phyloP scores from a whole-genome alignment of 2,113 vertebrate species.

The Phyllostomus hastatus region DNA sequence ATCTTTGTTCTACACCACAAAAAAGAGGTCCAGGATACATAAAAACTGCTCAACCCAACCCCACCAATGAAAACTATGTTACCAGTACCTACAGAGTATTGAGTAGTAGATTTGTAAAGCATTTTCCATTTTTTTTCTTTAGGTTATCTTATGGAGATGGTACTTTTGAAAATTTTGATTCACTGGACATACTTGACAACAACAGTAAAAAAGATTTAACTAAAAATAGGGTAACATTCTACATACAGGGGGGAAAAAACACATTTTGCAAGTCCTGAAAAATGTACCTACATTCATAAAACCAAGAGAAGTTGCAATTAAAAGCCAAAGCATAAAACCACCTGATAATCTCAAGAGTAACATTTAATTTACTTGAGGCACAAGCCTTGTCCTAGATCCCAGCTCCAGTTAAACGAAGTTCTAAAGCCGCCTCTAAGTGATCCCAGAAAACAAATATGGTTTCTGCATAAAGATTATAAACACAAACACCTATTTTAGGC shows the following conservation, averaged over 20 bases:
- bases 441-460: background rate
- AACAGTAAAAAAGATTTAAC: background rate
- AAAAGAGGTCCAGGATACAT: background rate
- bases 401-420: background rate
- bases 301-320: conserved; percentile 11
- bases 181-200: background rate
- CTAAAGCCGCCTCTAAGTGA: background rate
- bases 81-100: background rate
- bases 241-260: background rate
- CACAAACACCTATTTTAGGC: background rate
- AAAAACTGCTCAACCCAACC: background rate
- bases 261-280: background rate
- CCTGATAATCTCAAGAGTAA: background rate
- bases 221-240: background rate
- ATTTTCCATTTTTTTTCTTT: background rate
- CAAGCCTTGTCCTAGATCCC: background rate
- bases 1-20: background rate
- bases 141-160: background rate
- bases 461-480: conserved; percentile 2
- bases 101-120: background rate
- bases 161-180: conserved; percentile 1
- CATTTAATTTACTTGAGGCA: background rate
- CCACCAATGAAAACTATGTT: background rate
- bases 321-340: background rate
- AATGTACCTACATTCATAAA: conserved; percentile 32